Base-by-base conservation (phyloP, 35 echinoderm and acorn worm genomes). In the Strongylocentrotus purpuratus region DNA sequence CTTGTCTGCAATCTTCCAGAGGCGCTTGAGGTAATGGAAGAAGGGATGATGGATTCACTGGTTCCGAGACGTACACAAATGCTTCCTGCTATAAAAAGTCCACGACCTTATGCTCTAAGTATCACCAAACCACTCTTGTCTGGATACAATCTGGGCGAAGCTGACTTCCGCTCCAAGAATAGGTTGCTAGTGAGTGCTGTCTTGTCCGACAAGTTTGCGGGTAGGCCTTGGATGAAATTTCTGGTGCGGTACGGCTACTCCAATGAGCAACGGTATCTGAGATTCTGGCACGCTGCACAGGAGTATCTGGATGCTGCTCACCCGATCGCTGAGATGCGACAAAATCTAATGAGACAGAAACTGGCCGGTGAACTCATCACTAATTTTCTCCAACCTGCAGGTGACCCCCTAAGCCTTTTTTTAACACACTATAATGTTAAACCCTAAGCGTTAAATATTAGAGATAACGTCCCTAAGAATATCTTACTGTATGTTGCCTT, bases 241-340 rank as follows among this genome's bases (percentile, higher is more conserved):
- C 41, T 99, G 17, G 92, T 85, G 25, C 70, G 88, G 18, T 94
- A 94, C 7, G 48, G 94, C 7, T 95, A 95, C 15, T 85, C 60
- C 32, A 88, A 45, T 6, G 96, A 97, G 31, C 17, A 97, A 9
- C 88, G 96, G 48, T 97, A 97, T 94, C 58, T 99, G 22, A 86
- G 94, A 25, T 99, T 99, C 88, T 99, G 96, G 96, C 97, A 98
- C 85, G 95, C 87, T 32, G 85, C 95, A 7, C 97, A 98, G 88
- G 98, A 99, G 47, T 97, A 96, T 47, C 55, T 99, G 0, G 93
- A 52, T 13, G 92, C 95, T 1, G 35, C 61, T 32, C 95, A 28
- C 41, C 85, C 78, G 25, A 95, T 47, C 87, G 86, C 59, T 87
- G 96, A 33, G 22, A 93, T 91, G 15, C 96, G 78, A 91, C 95